A percentile compares a stretch with the other conserved stretches of the same genome.
Conservation (phyloP, 2,797 vertebrate genomes). For the Malurus splendens region DNA sequence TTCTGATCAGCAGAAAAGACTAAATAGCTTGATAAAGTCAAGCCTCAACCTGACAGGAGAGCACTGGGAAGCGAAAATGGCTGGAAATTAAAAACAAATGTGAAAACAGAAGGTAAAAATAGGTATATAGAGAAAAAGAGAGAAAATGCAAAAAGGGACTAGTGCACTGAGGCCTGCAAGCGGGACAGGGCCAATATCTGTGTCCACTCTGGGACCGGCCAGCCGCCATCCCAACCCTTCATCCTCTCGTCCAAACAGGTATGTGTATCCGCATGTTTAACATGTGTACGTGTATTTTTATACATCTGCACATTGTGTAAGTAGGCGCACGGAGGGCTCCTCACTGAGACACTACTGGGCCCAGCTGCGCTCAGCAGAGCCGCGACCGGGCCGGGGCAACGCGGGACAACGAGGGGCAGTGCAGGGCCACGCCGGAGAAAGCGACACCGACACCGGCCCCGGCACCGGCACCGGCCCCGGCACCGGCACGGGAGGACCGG, state of each 20-base stretch:
- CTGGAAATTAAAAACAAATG: neutral
- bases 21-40: neutral
- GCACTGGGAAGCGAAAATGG: neutral
- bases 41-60: neutral
- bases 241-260: neutral
- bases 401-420: neutral
- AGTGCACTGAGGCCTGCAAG: neutral
- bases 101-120: neutral
- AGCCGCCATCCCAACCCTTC: neutral
- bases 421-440: neutral
- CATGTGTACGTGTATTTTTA: rapidly evolving
- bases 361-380: neutral
- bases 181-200: neutral
- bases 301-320: rapidly evolving
- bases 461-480: too few species aligned
- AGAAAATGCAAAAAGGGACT: neutral
- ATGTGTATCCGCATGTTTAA: rapidly evolving
- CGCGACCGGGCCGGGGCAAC: neutral
- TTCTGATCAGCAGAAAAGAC: neutral
- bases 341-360: neutral
- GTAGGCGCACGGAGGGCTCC: rapidly evolving
- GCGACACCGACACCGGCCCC: rapidly evolving
- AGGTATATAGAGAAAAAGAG: neutral
- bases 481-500: neutral
- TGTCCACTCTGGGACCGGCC: neutral